These are phyloP conservation scores for Sebastes kiyomatsui DNA, from an alignment of 2,797 vertebrate genomes.

Conservation along the genomic window DNA sequence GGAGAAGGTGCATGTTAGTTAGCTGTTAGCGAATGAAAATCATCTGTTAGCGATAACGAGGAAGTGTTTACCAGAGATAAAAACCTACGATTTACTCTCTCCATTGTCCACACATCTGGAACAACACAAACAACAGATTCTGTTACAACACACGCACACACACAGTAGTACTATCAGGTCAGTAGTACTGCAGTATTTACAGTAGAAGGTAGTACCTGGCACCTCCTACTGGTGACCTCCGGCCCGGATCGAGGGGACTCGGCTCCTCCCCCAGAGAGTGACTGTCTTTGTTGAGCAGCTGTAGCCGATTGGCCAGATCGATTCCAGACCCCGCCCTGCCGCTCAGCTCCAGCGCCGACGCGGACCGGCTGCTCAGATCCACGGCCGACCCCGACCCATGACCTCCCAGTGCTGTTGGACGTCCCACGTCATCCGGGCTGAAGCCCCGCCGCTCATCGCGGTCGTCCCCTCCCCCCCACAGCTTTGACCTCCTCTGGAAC, in stretches of 20 bases:
- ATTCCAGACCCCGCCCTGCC: constrained; percentile 69
- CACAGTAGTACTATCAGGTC: not conserved
- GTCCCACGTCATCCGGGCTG: constrained; percentile 80
- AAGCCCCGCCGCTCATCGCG: constrained; percentile 66
- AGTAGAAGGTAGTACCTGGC: constrained; percentile 86
- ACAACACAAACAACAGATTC: constrained; percentile 82
- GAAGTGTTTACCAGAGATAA: constrained; percentile 86
- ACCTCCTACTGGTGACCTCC: constrained; percentile 94
- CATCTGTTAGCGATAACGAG: constrained; percentile 67
- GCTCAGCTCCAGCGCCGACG: constrained; percentile 82
- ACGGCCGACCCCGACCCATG: constrained; percentile 59
- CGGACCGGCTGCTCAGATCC: constrained; percentile 80
- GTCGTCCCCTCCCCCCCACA: constrained; percentile 97
- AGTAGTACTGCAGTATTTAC: not conserved
- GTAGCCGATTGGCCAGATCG: constrained; percentile 91
- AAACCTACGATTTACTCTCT: constrained; percentile 87
- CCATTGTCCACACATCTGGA: constrained; percentile 87
- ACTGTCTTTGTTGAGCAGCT: constrained; percentile 97
- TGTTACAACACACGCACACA: constrained; percentile 31
- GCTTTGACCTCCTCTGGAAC: constrained; percentile 99
- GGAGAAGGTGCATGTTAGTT: constrained; percentile 31
- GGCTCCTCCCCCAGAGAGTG: constrained; percentile 98
- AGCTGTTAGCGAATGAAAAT: constrained; percentile 43
- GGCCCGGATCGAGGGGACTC: constrained; percentile 90
- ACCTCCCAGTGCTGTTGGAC: constrained; percentile 91